These are phyloP conservation scores for Xyrauchen texanus DNA, from an alignment of 2,113 vertebrate genomes.

Conservation along the genomic window DNA sequence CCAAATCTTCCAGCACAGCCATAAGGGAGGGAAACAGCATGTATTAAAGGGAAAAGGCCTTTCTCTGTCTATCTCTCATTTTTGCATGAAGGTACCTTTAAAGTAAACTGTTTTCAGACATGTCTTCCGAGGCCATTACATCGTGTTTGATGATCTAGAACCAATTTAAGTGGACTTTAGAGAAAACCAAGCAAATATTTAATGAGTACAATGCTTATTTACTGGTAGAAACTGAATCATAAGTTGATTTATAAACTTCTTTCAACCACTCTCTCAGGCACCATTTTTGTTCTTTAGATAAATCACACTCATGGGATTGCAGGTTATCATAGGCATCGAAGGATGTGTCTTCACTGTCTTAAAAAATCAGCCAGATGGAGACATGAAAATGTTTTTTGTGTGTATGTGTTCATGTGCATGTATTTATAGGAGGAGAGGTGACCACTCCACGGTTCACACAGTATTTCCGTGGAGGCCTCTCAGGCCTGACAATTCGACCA, in stretches of 20 bases:
- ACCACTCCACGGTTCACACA: slow-evolving; percentile 84
- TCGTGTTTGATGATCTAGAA: too few species aligned
- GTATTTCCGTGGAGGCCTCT: slow-evolving; percentile 84
- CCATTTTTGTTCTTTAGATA: too few species aligned
- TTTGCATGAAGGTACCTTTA: not conserved
- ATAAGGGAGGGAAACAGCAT: slow-evolving; percentile 14
- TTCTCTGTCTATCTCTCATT: not conserved
- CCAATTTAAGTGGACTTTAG: too few species aligned
- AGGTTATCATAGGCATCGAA: too few species aligned
- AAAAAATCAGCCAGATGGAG: not conserved
- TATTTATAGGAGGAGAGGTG: slow-evolving; percentile 80
- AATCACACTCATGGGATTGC: too few species aligned
- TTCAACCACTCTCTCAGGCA: too few species aligned
- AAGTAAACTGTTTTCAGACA: not conserved
- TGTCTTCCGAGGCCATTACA: too few species aligned
- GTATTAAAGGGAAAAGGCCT: slow-evolving; percentile 1
- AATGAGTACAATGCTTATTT: too few species aligned
- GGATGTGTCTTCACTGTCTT: too few species aligned
- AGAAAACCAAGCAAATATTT: too few species aligned
- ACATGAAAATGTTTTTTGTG: not conserved
- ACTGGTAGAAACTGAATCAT: too few species aligned
- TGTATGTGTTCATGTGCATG: not conserved
- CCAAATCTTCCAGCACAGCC: slow-evolving; percentile 10
- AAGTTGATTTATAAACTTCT: too few species aligned
- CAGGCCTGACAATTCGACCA: slow-evolving; percentile 83